Evolutionary conservation across 2,888 invertebrate species (phyloP).

Genomic region (Eurois occulta): DNA sequence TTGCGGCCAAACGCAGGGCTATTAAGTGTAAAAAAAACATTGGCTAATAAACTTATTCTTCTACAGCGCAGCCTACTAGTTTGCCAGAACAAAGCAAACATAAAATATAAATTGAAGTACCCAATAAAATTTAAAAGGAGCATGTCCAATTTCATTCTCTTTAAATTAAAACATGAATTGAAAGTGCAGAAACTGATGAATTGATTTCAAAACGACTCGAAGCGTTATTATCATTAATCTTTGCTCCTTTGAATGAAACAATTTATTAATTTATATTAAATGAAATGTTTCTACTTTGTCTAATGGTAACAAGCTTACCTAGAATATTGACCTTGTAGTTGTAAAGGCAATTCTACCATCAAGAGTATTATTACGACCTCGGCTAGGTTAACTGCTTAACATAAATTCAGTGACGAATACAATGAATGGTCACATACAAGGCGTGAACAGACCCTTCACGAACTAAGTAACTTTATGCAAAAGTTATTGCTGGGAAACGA

Average conservation of each 20-base stretch:
- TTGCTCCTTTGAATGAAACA: slow-evolving; percentile 4
- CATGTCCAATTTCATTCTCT: slow-evolving; percentile 23
- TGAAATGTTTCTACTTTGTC: background rate
- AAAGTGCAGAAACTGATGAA: slow-evolving; percentile 30
- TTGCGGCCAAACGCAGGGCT: no score
- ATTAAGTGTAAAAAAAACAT: no score
- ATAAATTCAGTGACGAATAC: background rate
- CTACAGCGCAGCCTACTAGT: background rate
- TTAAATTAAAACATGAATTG: slow-evolving; percentile 29
- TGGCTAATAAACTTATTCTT: background rate
- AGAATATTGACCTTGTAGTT: background rate
- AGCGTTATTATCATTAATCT: slow-evolving; percentile 29
- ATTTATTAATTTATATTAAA: slow-evolving; percentile 29
- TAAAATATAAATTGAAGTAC: background rate
- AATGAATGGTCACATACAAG: background rate
- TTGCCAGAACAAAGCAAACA: background rate
- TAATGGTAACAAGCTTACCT: background rate
- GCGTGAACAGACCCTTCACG: background rate
- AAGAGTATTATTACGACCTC: background rate
- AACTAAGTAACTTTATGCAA: background rate
- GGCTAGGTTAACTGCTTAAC: background rate
- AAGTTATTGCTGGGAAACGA: background rate
- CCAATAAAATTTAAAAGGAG: background rate
- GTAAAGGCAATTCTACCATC: slow-evolving; percentile 17
- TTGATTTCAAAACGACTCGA: slow-evolving; percentile 34